phyloP scores from a whole-genome alignment of 2,113 vertebrate genomes.

The Mirza zaza region DNA sequence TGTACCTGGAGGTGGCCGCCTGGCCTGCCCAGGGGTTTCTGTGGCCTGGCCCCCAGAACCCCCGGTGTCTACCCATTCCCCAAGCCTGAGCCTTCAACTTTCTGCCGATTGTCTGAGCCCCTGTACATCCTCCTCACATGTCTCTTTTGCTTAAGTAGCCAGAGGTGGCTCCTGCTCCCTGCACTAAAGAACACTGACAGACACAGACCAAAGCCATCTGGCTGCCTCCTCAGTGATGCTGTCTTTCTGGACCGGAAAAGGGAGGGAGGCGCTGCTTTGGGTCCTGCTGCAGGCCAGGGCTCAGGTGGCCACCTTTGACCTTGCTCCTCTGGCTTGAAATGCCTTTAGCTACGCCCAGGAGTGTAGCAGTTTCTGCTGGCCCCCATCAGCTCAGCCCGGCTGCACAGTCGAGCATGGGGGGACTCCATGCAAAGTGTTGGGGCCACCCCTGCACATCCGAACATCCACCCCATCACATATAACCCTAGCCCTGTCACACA shows the following conservation, averaged over 20 bases:
- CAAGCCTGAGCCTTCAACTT: background rate
- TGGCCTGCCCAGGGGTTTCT: background rate
- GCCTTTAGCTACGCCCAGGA: background rate
- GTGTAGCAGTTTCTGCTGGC: background rate
- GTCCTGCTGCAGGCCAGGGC: background rate
- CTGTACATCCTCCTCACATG: background rate
- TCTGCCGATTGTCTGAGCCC: background rate
- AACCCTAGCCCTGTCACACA: background rate
- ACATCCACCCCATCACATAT: background rate
- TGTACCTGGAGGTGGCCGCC: background rate
- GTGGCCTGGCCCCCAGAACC: background rate
- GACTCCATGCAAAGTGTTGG: background rate
- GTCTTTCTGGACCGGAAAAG: too few relatives aligned
- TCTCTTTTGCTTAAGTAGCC: background rate
- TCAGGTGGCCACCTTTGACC: background rate
- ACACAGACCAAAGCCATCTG: background rate
- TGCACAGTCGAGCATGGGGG: background rate
- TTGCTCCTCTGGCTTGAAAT: background rate
- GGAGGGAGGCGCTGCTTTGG: background rate
- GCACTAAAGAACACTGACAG: background rate
- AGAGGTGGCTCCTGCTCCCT: background rate
- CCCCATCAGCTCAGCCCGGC: background rate
- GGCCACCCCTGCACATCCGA: too few relatives aligned
- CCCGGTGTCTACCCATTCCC: background rate
- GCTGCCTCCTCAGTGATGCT: background rate